phyloP scores from a whole-genome alignment of 64 coral and sea anemone genomes.

The Orbicella faveolata region DNA sequence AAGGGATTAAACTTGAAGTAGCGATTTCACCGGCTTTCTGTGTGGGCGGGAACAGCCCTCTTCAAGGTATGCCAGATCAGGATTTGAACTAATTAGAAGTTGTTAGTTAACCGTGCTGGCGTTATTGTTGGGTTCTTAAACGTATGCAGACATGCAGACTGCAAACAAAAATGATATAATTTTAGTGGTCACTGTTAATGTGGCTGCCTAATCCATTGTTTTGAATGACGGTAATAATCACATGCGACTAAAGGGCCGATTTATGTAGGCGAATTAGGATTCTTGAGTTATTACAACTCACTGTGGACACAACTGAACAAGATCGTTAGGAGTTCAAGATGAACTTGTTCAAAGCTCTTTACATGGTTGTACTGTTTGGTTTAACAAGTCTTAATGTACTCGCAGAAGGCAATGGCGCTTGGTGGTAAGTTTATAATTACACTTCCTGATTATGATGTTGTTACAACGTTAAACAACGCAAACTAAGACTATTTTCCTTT shows the following conservation, averaged over 20 bases:
- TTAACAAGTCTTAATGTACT: conserved; percentile 21
- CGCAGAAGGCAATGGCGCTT: conserved; percentile 11
- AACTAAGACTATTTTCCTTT: not conserved
- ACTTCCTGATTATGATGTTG: not conserved
- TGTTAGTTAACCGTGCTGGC: conserved; percentile 63
- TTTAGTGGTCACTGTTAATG: conserved; percentile 74
- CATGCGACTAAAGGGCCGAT: conserved; percentile 16
- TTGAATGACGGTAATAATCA: conserved; percentile 63
- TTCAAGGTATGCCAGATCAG: conserved; percentile 63
- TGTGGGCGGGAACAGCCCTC: conserved; percentile 55
- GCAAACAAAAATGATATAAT: conserved; percentile 64
- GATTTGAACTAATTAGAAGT: conserved; percentile 72
- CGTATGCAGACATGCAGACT: conserved; percentile 88
- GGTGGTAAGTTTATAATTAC: conserved; percentile 12
- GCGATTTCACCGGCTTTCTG: conserved; percentile 3
- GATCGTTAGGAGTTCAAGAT: conserved; percentile 21
- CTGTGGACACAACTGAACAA: conserved; percentile 56
- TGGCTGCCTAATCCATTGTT: conserved; percentile 89
- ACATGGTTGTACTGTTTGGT: conserved; percentile 15
- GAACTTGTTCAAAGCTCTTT: conserved; percentile 12
- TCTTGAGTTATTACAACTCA: conserved; percentile 36
- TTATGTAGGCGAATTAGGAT: conserved; percentile 61
- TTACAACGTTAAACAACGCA: not conserved
- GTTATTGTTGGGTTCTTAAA: conserved; percentile 41
- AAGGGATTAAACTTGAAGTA: conserved; percentile 34